Conservation (phyloP, 2,113 vertebrate species). For the Gymnogyps californianus region DNA sequence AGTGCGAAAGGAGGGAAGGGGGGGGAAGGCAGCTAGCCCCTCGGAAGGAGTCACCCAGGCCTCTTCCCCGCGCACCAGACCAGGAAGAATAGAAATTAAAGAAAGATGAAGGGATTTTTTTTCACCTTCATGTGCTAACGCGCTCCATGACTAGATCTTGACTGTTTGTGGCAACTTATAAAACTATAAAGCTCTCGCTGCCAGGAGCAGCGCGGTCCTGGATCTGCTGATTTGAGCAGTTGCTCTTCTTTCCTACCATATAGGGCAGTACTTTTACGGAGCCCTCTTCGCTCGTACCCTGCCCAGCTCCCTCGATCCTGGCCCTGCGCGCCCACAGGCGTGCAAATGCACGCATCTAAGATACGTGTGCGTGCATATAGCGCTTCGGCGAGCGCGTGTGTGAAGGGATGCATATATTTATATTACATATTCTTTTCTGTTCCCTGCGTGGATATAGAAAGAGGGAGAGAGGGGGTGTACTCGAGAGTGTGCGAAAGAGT, state of each 20-base stretch:
- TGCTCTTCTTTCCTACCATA: neutral
- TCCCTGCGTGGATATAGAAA: neutral
- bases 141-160: neutral
- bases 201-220: neutral
- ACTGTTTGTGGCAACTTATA: neutral
- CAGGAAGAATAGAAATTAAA: neutral
- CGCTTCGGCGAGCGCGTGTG: neutral
- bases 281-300: neutral
- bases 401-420: neutral
- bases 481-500: neutral
- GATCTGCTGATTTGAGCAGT: neutral
- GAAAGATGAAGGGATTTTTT: neutral
- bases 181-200: neutral
- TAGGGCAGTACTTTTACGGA: slow-evolving; percentile 10
- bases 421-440: neutral
- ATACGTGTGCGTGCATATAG: neutral
- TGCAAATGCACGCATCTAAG: neutral
- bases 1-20: neutral
- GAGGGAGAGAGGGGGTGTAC: neutral
- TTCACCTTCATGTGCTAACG: neutral
- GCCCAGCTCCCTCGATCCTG: neutral
- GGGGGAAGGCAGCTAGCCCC: neutral
- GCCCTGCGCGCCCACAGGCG: neutral
- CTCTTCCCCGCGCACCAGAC: neutral
- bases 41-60: neutral